These are phyloP conservation scores for Nematolebias whitei DNA, from an alignment of 2,113 vertebrate species.

Conservation along the genomic window DNA sequence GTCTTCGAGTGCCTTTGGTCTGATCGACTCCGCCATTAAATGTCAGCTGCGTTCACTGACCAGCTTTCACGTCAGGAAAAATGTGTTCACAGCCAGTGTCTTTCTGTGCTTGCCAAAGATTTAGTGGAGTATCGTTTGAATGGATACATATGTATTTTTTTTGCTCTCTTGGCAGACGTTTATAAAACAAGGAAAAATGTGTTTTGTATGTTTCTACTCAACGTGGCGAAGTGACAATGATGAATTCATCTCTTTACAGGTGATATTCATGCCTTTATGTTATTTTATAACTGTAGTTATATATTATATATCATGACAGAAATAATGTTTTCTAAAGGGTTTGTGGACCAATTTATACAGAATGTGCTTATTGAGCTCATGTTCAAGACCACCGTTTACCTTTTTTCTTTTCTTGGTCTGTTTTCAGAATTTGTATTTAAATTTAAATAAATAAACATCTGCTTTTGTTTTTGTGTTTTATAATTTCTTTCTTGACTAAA, in stretches of 20 bases:
- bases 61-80: constrained; percentile 8
- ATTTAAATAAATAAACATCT: constrained; percentile 13
- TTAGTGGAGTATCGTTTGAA: constrained; percentile 22
- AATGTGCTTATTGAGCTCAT: constrained; percentile 9
- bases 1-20: constrained; percentile 54
- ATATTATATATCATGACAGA: constrained; percentile 14
- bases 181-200: neutral
- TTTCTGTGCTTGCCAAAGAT: constrained; percentile 56
- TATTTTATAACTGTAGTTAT: neutral
- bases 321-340: constrained; percentile 27
- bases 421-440: constrained; percentile 52
- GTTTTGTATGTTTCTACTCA: constrained; percentile 16
- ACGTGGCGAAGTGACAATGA: neutral
- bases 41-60: constrained; percentile 18
- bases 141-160: neutral
- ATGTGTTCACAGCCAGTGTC: neutral
- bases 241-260: neutral
- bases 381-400: neutral
- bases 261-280: constrained; percentile 3
- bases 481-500: no score
- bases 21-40: constrained; percentile 20
- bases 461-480: neutral
- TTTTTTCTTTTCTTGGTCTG: constrained; percentile 21
- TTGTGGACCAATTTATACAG: constrained; percentile 22
- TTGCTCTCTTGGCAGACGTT: neutral